Conservation (phyloP, 2,888 invertebrate species). For the Cephalotes varians region DNA sequence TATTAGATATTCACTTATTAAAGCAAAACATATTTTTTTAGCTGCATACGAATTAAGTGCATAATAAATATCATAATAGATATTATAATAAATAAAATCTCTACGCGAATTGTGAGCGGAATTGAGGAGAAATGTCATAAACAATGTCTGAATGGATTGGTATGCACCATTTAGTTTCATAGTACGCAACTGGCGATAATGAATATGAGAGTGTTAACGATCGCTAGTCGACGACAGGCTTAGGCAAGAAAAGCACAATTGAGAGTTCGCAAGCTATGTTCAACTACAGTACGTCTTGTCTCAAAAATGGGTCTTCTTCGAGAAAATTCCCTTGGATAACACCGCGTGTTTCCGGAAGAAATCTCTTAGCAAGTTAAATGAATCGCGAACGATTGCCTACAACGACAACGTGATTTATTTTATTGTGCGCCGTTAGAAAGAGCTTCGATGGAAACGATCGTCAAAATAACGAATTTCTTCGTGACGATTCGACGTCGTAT, state of each 20-base stretch:
- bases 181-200: slow-evolving; percentile 1
- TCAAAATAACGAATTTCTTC: slow-evolving; percentile 64
- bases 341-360: slow-evolving; percentile 65
- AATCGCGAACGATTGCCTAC: slow-evolving; percentile 73
- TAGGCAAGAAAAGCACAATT: not conserved
- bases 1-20: not conserved
- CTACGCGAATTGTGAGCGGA: not conserved
- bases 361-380: slow-evolving; percentile 78
- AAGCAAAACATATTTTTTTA: not conserved
- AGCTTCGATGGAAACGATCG: slow-evolving; percentile 67
- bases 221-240: slow-evolving; percentile 2
- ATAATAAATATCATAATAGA: not conserved
- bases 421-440: slow-evolving; percentile 62
- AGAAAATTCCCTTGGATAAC: slow-evolving; percentile 66
- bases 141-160: slow-evolving; percentile 4
- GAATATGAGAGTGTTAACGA: slow-evolving; percentile 60
- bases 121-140: slow-evolving; percentile 22
- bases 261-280: slow-evolving; percentile 33
- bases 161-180: slow-evolving; percentile 39
- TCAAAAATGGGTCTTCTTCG: slow-evolving; percentile 53
- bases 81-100: not conserved
- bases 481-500: slow-evolving; percentile 46
- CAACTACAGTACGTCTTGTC: slow-evolving; percentile 10
- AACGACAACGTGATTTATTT: slow-evolving; percentile 73
- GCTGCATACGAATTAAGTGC: not conserved